Percentiles rank a stretch among this genome's conserved stretches.
Conservation (phyloP, 1,140 invertebrate species). For the Ruditapes philippinarum region DNA sequence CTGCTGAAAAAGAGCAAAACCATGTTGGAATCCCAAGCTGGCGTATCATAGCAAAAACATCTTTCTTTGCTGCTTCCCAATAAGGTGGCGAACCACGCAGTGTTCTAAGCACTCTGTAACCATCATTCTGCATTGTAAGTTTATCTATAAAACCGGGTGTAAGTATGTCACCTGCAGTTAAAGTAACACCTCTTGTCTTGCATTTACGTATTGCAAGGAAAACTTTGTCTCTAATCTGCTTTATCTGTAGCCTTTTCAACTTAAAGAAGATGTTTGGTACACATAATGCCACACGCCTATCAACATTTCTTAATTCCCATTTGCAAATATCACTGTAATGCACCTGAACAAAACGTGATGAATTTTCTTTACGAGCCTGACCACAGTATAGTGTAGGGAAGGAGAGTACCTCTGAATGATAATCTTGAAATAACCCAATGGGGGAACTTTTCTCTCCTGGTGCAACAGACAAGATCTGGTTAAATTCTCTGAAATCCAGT, state of each 20-base stretch:
- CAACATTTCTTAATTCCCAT: slow-evolving; percentile 58
- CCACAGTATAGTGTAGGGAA: slow-evolving; percentile 63
- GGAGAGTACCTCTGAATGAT: slow-evolving; percentile 47
- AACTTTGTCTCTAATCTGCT: slow-evolving; percentile 69
- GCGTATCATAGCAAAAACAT: slow-evolving; percentile 69
- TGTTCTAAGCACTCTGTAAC: slow-evolving; percentile 56
- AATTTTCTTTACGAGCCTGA: slow-evolving; percentile 44
- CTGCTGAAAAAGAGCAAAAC: slow-evolving; percentile 63
- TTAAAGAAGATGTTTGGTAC: slow-evolving; percentile 71
- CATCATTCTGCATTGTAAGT: slow-evolving; percentile 57
- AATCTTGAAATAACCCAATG: slow-evolving; percentile 55
- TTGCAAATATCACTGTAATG: slow-evolving; percentile 60
- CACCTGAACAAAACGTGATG: slow-evolving; percentile 25
- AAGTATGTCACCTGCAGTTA: slow-evolving; percentile 34
- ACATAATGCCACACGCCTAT: slow-evolving; percentile 56
- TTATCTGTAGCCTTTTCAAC: slow-evolving; percentile 73
- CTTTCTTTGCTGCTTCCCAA: slow-evolving; percentile 45
- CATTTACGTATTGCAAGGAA: slow-evolving; percentile 32
- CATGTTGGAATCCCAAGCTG: slow-evolving; percentile 64
- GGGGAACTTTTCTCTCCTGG: slow-evolving; percentile 52
- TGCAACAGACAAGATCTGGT: slow-evolving; percentile 49
- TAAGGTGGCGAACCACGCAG: slow-evolving; percentile 63
- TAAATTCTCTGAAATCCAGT: slow-evolving; percentile 42
- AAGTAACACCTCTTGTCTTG: slow-evolving; percentile 28
- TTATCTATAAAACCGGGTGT: slow-evolving; percentile 1